Evolutionary conservation across 2,797 vertebrate species (phyloP).

Genomic region (Falco berigora): DNA sequence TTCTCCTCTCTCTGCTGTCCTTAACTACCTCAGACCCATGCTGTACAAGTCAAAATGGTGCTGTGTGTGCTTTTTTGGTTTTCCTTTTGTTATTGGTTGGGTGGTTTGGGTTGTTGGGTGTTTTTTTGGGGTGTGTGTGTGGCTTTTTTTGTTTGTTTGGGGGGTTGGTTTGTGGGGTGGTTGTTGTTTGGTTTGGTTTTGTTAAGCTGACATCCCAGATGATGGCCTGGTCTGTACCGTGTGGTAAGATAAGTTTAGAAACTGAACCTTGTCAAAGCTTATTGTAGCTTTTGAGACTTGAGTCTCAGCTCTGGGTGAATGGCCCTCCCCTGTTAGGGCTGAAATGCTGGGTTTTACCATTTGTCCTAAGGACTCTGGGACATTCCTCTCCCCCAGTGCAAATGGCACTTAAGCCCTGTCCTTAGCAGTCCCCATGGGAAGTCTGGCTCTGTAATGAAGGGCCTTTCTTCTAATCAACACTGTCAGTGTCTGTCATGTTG

Average conservation of each 20-base stretch:
- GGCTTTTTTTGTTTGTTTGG: too few relatives aligned
- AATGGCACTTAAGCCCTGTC: not conserved
- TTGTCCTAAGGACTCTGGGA: not conserved
- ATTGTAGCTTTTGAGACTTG: not conserved
- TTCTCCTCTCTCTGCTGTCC: not conserved
- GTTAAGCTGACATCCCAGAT: not conserved
- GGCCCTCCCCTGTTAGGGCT: not conserved
- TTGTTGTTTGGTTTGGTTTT: too few relatives aligned
- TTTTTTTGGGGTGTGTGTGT: too few relatives aligned
- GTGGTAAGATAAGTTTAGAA: not conserved
- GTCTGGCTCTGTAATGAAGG: not conserved
- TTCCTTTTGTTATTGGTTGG: not conserved
- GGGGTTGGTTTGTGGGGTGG: too few relatives aligned
- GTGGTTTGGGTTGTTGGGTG: too few relatives aligned
- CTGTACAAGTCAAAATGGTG: not conserved
- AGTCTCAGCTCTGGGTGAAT: not conserved
- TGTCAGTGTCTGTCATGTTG: conserved; percentile 40
- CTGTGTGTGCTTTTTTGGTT: not conserved
- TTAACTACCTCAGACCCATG: not conserved
- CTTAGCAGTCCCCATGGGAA: not conserved
- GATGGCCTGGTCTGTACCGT: not conserved
- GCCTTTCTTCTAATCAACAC: not conserved
- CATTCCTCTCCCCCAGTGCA: not conserved
- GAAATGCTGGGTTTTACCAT: not conserved
- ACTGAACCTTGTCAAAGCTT: not conserved